Conservation (phyloP, 2,888 invertebrate species). For the Andrena marginata region DNA sequence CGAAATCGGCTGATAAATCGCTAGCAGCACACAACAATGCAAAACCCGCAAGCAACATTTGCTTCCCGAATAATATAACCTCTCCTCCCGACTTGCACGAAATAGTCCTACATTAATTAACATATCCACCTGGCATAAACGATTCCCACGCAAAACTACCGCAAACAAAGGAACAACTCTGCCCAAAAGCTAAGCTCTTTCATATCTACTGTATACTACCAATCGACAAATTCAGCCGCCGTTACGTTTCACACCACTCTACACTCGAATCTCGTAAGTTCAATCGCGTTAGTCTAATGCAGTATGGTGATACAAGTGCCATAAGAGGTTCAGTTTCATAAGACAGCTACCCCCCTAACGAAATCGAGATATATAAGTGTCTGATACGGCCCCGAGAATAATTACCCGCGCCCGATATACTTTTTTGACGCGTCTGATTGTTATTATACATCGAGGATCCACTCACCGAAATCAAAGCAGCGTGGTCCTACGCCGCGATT, state of each 20-base stretch:
- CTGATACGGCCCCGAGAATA: not conserved
- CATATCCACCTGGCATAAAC: too few species aligned
- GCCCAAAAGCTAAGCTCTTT: too few species aligned
- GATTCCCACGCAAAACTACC: too few species aligned
- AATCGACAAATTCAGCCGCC: too few species aligned
- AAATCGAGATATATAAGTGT: not conserved
- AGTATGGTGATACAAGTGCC: not conserved
- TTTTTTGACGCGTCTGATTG: not conserved
- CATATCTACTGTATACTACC: too few species aligned
- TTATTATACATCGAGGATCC: not conserved
- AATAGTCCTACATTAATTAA: too few species aligned
- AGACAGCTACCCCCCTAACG: not conserved
- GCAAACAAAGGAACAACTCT: too few species aligned
- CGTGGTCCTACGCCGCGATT: not conserved
- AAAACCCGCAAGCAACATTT: not conserved
- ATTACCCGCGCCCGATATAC: not conserved
- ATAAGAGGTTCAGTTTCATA: not conserved
- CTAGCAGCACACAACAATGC: not conserved
- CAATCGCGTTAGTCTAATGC: too few species aligned
- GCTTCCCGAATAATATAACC: not conserved
- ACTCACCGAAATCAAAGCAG: slow-evolving; percentile 30
- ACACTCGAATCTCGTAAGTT: too few species aligned
- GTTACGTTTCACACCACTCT: too few species aligned
- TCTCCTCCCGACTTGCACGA: not conserved
- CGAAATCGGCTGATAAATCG: not conserved